These are phyloP conservation scores for Pseudorasbora parva DNA, from an alignment of 2,113 vertebrate genomes.

Conservation along the genomic window DNA sequence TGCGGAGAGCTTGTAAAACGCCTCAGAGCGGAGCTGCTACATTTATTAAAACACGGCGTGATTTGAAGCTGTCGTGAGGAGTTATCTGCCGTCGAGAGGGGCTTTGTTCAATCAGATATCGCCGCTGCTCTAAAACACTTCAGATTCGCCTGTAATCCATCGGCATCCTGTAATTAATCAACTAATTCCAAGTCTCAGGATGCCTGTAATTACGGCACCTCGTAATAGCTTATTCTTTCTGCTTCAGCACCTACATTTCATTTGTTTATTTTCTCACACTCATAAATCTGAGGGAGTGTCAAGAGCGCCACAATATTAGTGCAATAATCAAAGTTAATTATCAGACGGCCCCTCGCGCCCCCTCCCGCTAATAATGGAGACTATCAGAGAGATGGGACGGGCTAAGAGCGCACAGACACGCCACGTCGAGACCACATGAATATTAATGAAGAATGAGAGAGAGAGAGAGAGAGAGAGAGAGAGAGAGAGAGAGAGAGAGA, in stretches of 20 bases:
- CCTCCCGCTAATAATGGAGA: constrained; percentile 81
- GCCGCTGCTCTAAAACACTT: constrained; percentile 74
- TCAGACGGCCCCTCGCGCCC: constrained; percentile 74
- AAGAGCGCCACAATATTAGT: constrained; percentile 96
- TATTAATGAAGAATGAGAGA: constrained; percentile 32
- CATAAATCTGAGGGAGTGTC: constrained; percentile 97
- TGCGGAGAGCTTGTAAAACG: constrained; percentile 21
- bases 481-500: not conserved
- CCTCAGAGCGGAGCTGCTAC: constrained; percentile 35
- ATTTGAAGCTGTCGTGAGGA: constrained; percentile 49
- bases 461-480: not conserved
- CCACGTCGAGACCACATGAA: not conserved
- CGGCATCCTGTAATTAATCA: constrained; percentile 89
- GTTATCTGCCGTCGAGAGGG: constrained; percentile 63
- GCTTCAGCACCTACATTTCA: constrained; percentile 99
- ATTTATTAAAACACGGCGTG: constrained; percentile 51
- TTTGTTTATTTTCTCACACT: constrained; percentile 99
- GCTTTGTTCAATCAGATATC: constrained; percentile 79
- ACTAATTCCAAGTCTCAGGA: constrained; percentile 88
- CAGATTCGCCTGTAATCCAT: constrained; percentile 79
- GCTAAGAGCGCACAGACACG: constrained; percentile 11
- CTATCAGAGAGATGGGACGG: constrained; percentile 75
- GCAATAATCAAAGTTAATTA: constrained; percentile 99
- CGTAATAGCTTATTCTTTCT: constrained; percentile 99
- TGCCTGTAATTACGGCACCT: constrained; percentile 97